phyloP scores from a whole-genome alignment of 1,140 invertebrate species.

The Centruroides vittatus region DNA sequence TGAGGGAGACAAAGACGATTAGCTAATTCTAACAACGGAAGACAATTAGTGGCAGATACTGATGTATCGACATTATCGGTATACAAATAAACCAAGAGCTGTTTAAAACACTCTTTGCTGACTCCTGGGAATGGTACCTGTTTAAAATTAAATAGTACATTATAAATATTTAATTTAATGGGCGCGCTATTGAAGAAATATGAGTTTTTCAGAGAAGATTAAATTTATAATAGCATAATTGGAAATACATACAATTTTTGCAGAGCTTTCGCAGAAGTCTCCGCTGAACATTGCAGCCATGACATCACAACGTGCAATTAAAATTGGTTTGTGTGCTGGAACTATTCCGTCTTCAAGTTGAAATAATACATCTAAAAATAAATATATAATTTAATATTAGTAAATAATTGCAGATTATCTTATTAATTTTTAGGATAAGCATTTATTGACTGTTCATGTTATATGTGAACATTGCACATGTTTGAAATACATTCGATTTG shows the following conservation, averaged over 20 bases:
- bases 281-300: constrained; percentile 93
- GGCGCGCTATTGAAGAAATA: too few species aligned
- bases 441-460: too few species aligned
- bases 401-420: too few species aligned
- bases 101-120: constrained; percentile 70
- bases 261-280: constrained; percentile 79
- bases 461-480: too few species aligned
- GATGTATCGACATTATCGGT: constrained; percentile 64
- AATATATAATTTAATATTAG: too few species aligned
- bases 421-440: too few species aligned
- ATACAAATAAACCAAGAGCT: constrained; percentile 76
- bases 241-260: constrained; percentile 54
- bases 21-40: constrained; percentile 77
- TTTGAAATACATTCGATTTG: too few species aligned
- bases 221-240: too few species aligned
- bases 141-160: not conserved
- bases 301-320: constrained; percentile 80
- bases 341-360: constrained; percentile 78
- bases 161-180: too few species aligned
- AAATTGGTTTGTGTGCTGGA: constrained; percentile 66
- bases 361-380: constrained; percentile 58
- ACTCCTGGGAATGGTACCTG: constrained; percentile 60
- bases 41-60: constrained; percentile 48
- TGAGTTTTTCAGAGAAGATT: too few species aligned
- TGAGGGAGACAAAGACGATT: constrained; percentile 79